Conservation (phyloP, 2,888 invertebrate species). For the Digitonthophagus gazella region DNA sequence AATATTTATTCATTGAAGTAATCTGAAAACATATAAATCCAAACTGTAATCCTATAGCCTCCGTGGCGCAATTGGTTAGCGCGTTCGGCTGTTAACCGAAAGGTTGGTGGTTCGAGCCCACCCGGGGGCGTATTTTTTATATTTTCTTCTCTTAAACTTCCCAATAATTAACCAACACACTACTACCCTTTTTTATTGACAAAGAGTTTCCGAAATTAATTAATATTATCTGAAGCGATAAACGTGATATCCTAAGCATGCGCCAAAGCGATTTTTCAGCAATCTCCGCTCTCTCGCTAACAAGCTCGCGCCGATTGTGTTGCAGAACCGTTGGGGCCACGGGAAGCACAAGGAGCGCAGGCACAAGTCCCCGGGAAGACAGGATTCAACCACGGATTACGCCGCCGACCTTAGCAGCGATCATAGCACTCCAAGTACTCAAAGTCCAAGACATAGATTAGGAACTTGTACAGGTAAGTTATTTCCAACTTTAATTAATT, state of each 20-base stretch:
- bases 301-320: constrained; percentile 32
- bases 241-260: no score
- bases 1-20: no score
- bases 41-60: no score
- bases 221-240: no score
- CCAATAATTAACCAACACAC: no score
- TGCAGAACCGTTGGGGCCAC: constrained; percentile 74
- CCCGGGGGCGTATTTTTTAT: constrained; percentile 77
- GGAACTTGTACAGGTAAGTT: constrained; percentile 39
- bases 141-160: neutral
- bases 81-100: constrained; percentile 99
- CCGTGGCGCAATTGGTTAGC: constrained; percentile 96
- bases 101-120: constrained; percentile 98
- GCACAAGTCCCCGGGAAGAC: constrained; percentile 59
- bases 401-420: constrained; percentile 80
- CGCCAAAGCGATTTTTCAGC: constrained; percentile 4
- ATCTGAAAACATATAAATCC: neutral
- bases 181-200: no score
- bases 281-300: constrained; percentile 18
- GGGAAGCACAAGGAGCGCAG: constrained; percentile 66
- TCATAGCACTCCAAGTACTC: constrained; percentile 69
- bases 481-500: neutral
- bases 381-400: constrained; percentile 67
- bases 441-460: constrained; percentile 71
- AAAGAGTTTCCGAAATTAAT: no score